A percentile compares a stretch with the other conserved stretches of the same genome.
Evolutionary conservation across 2,888 invertebrate genomes (phyloP).

Genomic region (Tenthredo notha): DNA sequence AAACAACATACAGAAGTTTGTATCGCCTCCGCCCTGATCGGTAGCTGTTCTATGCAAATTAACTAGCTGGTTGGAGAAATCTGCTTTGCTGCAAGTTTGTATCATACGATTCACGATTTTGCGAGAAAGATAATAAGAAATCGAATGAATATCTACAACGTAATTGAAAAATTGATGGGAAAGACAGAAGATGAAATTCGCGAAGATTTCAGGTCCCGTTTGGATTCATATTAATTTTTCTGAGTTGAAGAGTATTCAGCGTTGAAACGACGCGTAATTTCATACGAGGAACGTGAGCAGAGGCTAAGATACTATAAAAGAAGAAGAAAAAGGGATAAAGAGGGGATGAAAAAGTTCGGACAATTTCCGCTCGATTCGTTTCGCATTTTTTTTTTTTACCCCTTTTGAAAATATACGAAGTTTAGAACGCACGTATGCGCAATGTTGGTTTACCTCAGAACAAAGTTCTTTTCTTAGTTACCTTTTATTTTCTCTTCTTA

Average conservation of each 20-base stretch:
- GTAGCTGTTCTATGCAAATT: constrained; percentile 66
- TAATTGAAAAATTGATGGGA: background rate
- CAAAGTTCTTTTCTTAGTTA: constrained; percentile 71
- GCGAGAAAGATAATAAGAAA: background rate
- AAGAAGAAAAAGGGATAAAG: constrained; percentile 5
- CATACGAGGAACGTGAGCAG: background rate
- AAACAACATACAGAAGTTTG: background rate
- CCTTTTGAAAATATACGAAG: background rate
- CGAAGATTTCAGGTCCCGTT: background rate
- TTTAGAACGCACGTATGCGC: constrained; percentile 51
- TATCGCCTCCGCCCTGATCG: constrained; percentile 49
- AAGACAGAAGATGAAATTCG: too few relatives aligned
- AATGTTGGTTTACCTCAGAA: constrained; percentile 70
- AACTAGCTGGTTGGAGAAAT: constrained; percentile 53
- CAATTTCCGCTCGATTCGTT: constrained; percentile 76
- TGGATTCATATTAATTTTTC: background rate
- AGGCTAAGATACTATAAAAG: background rate
- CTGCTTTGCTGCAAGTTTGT: background rate
- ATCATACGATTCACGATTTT: background rate
- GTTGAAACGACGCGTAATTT: background rate
- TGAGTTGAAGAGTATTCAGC: background rate
- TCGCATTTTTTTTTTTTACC: constrained; percentile 68
- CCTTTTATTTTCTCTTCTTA: background rate
- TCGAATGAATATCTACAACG: background rate
- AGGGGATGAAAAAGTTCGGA: constrained; percentile 64